Base-by-base conservation (phyloP, 23 tunicate genomes). In the Diplosoma virens region DNA sequence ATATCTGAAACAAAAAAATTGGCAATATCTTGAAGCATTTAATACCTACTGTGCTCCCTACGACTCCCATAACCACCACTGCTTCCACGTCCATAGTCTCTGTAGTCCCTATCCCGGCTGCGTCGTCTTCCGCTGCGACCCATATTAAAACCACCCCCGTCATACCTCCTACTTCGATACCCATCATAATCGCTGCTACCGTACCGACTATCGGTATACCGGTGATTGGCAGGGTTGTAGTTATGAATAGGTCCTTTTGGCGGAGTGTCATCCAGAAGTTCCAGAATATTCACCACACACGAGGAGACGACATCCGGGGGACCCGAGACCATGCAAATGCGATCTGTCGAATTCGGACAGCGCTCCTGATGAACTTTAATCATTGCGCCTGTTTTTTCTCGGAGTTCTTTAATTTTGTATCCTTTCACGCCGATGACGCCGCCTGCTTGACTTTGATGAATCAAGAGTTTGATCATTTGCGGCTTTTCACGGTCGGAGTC, bases 381-480 rank as follows among this genome's bases (percentile, higher is more conserved):
- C n/a, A 30, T 37, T 28, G 97, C 97, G 33, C 97, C 90, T 18
- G 97, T 90, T 67, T 84, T 84, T 67, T 90, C 97, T 1, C 97
- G 72, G 0, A 90, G 56, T 67, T 90, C 97, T 54, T 90, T 90
- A 35, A 90, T 90, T 72, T 90, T 84, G 79, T 56, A 84, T 30
- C 97, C 97, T 34, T 85, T 79, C 28, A 55, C 32, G 20, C 97
- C 97, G 74, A 90, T 90, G 45, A 90, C 80, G 28, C 86, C 82
- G 25, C 97, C 97, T 53, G 97, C 97, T 46, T 90, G 89, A 47
- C 90, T 84, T 50, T 90, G 97, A 30, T 90, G 97, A 21, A 90
- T 90, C 23, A 90, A 73, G 48, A 90, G 58, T 56, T 79, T 84
- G 46, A 90, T 67, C 37, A 37, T 28, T 53, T 79, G 73, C 2